Conservation (phyloP, 2,888 invertebrate species). For the Acronicta psi region DNA sequence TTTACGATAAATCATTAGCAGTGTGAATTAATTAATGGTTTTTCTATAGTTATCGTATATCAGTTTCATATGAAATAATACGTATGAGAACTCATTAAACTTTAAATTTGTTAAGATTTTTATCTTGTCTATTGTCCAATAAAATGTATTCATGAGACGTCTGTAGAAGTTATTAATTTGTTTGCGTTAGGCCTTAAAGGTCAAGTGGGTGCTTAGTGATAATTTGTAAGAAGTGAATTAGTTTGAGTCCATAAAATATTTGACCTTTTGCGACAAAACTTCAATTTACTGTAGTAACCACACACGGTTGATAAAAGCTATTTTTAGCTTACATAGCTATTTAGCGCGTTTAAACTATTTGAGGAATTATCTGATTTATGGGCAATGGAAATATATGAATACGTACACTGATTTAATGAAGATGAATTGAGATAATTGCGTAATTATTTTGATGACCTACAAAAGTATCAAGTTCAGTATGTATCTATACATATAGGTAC, state of each 20-base stretch:
- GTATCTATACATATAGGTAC: no score
- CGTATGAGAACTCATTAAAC: conserved; percentile 34
- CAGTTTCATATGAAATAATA: conserved; percentile 13
- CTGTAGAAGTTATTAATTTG: conserved; percentile 31
- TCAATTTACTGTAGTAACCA: conserved; percentile 8
- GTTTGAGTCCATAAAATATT: conserved; percentile 19
- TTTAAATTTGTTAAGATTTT: conserved; percentile 16
- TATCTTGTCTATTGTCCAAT: conserved; percentile 20
- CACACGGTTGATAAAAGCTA: background rate
- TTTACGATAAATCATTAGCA: conserved; percentile 27
- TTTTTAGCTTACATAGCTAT: background rate
- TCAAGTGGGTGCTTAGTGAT: conserved; percentile 37
- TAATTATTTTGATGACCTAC: conserved; percentile 24
- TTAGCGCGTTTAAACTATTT: conserved; percentile 1
- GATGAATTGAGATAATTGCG: conserved; percentile 14
- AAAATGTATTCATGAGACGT: conserved; percentile 31
- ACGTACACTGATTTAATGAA: conserved; percentile 19
- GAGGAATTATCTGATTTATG: conserved; percentile 4
- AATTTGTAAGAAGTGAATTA: conserved; percentile 36
- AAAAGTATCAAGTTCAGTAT: conserved; percentile 24
- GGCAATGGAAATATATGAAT: conserved; percentile 3
- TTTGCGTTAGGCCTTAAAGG: conserved; percentile 35
- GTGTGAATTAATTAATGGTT: conserved; percentile 31
- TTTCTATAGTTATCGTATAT: conserved; percentile 11
- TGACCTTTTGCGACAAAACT: conserved; percentile 15